Evolutionary conservation across 1,140 invertebrate genomes (phyloP).

Genomic region (Dendrolimus punctatus): DNA sequence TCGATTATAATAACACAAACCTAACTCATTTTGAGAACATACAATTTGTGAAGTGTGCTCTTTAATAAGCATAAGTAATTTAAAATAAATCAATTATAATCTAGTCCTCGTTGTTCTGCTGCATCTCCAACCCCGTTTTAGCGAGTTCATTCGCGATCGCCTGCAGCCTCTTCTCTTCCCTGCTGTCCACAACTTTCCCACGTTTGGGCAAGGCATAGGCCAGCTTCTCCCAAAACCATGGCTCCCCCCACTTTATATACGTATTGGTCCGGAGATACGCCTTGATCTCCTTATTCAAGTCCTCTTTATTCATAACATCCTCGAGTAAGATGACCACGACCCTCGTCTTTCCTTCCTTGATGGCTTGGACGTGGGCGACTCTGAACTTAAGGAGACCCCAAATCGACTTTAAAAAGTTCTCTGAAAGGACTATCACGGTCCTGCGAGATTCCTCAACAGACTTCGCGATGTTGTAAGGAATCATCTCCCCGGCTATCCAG

Average conservation of each 20-base stretch:
- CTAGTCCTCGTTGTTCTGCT: too few species aligned
- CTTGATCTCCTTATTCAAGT: constrained; percentile 82
- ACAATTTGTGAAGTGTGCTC: too few species aligned
- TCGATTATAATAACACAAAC: too few species aligned
- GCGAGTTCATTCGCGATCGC: too few species aligned
- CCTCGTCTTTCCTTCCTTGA: constrained; percentile 77
- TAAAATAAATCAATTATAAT: too few species aligned
- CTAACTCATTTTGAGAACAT: too few species aligned
- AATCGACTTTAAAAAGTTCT: constrained; percentile 85
- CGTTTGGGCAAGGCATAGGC: constrained; percentile 75
- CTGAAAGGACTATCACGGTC: constrained; percentile 88
- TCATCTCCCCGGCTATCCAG: constrained; percentile 11
- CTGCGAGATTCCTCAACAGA: constrained; percentile 85
- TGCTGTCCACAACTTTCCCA: too few species aligned
- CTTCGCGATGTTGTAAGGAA: constrained; percentile 26
- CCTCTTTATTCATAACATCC: constrained; percentile 77
- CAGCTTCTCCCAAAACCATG: constrained; percentile 90
- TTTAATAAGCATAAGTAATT: too few species aligned
- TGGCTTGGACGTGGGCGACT: constrained; percentile 81
- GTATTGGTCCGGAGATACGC: constrained; percentile 89
- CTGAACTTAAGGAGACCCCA: constrained; percentile 91
- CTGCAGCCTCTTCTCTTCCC: too few species aligned
- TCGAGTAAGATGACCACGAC: constrained; percentile 85
- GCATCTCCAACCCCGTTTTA: too few species aligned
- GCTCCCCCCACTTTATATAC: constrained; percentile 89